Conservation (phyloP, 2,888 invertebrate genomes). For the Unio pictorum region DNA sequence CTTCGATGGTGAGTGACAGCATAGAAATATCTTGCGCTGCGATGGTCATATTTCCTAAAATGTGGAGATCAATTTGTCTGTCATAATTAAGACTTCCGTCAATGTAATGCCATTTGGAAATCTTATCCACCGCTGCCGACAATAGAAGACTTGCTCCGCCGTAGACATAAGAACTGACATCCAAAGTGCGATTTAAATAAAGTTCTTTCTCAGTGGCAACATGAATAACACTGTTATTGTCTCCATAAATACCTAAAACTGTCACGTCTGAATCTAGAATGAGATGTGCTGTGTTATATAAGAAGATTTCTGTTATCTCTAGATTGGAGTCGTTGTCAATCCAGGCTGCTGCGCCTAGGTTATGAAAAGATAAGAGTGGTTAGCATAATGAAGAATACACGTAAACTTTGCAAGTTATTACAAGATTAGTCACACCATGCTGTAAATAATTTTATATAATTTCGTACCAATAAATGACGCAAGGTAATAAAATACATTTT, state of each 20-base stretch:
- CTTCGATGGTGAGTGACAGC: slow-evolving; percentile 14
- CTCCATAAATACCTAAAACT: no score
- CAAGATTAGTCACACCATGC: no score
- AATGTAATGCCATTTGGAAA: slow-evolving; percentile 21
- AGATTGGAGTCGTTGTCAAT: slow-evolving; percentile 15
- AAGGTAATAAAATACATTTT: no score
- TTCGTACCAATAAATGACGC: no score
- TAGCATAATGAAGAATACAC: no score
- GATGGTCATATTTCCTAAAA: slow-evolving; percentile 27
- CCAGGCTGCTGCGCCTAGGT: slow-evolving; percentile 41
- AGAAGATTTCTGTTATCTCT: background rate
- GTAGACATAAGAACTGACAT: slow-evolving; percentile 7
- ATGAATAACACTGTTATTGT: background rate
- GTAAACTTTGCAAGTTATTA: no score
- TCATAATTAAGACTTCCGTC: slow-evolving; percentile 10
- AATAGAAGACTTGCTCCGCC: slow-evolving; percentile 22
- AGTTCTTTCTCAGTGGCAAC: background rate
- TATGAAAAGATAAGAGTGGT: no score
- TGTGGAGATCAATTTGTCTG: no score
- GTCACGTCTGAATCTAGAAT: no score
- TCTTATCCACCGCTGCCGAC: slow-evolving; percentile 9
- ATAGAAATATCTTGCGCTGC: slow-evolving; percentile 19
- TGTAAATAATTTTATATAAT: no score
- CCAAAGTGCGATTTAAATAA: slow-evolving; percentile 2
- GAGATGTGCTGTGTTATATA: slow-evolving; percentile 17